A percentile compares a stretch with the other conserved stretches of the same genome.
Conservation (phyloP, 2,888 invertebrate species). For the Copidosoma aretas region DNA sequence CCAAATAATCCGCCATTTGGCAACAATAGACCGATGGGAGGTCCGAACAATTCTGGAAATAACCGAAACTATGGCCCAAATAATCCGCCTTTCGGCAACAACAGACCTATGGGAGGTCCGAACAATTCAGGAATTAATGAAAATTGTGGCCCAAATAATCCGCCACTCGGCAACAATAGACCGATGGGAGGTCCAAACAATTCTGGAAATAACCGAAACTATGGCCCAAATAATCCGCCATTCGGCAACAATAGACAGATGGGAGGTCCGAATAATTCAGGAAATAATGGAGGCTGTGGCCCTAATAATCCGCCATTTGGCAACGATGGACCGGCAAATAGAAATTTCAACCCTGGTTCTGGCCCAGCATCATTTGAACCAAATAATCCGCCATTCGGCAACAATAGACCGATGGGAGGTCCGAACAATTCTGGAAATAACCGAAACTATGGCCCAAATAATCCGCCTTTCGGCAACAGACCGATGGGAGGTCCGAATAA, state of each 20-base stretch:
- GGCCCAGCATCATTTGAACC: no score
- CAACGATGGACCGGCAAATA: no score
- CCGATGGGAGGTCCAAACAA: conserved; percentile 11
- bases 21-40: no score
- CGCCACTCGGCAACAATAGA: no score
- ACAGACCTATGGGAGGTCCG: background rate
- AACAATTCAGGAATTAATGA: background rate
- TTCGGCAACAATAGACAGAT: conserved; percentile 9
- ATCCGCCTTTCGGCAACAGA: conserved; percentile 8
- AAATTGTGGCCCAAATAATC: background rate
- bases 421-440: conserved; percentile 42
- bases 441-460: conserved; percentile 2
- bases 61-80: conserved; percentile 27
- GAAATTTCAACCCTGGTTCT: no score
- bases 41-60: conserved; percentile 31
- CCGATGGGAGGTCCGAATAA: background rate
- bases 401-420: background rate
- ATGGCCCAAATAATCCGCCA: conserved; percentile 22
- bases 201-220: conserved; percentile 32
- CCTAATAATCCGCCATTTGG: no score
- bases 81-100: conserved; percentile 29
- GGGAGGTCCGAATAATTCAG: conserved; percentile 37
- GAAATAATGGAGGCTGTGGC: conserved; percentile 30
- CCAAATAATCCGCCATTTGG: conserved; percentile 23
- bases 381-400: conserved; percentile 28